Evolutionary conservation across 2,888 invertebrate genomes (phyloP).

Genomic region (Ametastegia equiseti): DNA sequence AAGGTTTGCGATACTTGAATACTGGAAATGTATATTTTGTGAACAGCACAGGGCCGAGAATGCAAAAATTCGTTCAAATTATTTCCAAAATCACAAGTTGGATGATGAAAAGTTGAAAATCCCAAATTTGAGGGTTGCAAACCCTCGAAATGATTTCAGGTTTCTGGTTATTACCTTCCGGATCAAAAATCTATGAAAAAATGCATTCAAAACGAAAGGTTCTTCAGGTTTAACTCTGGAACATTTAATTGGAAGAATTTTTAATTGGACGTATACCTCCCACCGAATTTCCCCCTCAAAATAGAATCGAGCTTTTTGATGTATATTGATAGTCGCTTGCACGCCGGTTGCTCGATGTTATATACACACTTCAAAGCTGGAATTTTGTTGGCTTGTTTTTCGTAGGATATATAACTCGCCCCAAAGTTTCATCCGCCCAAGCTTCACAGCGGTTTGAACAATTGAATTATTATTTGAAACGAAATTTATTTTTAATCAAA

Average conservation of each 20-base stretch:
- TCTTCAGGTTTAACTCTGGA: not conserved
- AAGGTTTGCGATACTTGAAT: no score
- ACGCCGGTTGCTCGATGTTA: not conserved
- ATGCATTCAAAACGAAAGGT: not conserved
- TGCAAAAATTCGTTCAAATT: no score
- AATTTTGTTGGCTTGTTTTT: constrained; percentile 2
- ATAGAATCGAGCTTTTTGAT: constrained; percentile 13
- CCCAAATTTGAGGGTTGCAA: no score
- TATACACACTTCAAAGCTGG: not conserved
- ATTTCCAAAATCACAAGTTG: no score
- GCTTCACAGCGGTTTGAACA: constrained; percentile 22
- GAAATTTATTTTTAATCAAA: constrained; percentile 38
- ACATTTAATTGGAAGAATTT: not conserved
- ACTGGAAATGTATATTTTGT: no score
- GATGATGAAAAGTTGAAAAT: no score
- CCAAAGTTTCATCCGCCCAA: not conserved
- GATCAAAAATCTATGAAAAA: no score
- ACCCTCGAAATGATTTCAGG: no score
- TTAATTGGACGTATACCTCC: not conserved
- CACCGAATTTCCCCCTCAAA: not conserved
- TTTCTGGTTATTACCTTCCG: no score
- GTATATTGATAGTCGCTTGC: not conserved
- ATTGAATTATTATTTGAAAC: not conserved
- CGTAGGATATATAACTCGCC: not conserved
- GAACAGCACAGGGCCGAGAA: no score